phyloP scores from a whole-genome alignment of 2,888 invertebrate species.

The Andrena praecox region DNA sequence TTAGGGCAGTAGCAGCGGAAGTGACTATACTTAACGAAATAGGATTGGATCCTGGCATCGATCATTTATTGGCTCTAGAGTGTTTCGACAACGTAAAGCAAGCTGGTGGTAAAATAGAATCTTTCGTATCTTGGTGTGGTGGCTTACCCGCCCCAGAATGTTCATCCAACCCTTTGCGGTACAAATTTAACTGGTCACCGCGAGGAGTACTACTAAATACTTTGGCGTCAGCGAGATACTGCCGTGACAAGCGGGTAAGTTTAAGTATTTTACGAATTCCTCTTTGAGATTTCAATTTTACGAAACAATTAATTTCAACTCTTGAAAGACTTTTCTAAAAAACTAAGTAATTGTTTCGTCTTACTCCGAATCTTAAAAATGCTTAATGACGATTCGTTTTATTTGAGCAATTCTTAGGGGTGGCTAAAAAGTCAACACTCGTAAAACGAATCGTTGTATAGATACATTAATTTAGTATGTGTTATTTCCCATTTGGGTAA shows the following conservation, averaged over 20 bases:
- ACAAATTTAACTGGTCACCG: conserved; percentile 99
- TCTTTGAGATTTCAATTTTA: not conserved
- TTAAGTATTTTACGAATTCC: not conserved
- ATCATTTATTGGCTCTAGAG: conserved; percentile 98
- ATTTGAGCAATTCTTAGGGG: too few species aligned
- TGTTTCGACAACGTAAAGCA: conserved; percentile 97
- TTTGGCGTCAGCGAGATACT: conserved; percentile 94
- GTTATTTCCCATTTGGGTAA: too few species aligned
- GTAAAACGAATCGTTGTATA: not conserved
- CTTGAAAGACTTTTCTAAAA: not conserved
- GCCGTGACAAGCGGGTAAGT: conserved; percentile 91
- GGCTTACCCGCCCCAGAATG: conserved; percentile 98
- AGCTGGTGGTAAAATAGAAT: conserved; percentile 96
- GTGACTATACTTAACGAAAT: conserved; percentile 98
- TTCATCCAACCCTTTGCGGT: conserved; percentile 95
- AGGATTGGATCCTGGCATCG: conserved; percentile 99
- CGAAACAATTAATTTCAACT: not conserved
- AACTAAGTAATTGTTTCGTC: not conserved
- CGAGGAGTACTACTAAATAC: conserved; percentile 96
- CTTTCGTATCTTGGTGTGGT: conserved; percentile 98
- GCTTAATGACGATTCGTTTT: too few species aligned
- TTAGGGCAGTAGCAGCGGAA: conserved; percentile 94
- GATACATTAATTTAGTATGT: not conserved
- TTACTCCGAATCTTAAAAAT: not conserved
- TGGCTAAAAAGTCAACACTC: too few species aligned